Base-by-base conservation (phyloP, 2,888 invertebrate species). In the Megalurothrips usitatus region DNA sequence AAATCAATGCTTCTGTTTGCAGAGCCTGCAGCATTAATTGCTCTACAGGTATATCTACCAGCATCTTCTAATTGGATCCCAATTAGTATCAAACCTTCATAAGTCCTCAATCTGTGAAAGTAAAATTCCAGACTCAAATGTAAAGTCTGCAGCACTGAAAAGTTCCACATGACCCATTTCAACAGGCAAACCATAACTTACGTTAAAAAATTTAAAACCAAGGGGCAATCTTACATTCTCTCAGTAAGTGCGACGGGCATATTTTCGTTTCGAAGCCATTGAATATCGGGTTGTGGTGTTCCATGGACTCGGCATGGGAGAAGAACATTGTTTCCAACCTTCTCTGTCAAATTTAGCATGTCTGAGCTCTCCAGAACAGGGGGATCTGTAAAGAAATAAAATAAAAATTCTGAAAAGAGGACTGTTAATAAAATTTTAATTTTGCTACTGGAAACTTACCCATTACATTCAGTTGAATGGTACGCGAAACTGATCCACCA, bases 41-140 rank as follows among this genome's bases (percentile, higher is more conserved):
- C 92, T 9, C 89, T 85, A 84, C 92, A 92, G 3, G 87, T 86
- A 85, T 91, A 92, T 11, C 86, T 84, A 0, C 92, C 92, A 80
- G 89, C 89, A 82, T 90, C 88, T 8, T 87, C 86, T 0, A 85
- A 84, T 47, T 86, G 89, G 0, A 88, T 88, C 80, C 89, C 88
- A 0, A 82, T 85, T 82, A 91, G 86, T 58, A 86, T 85, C 4
- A 91, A 83, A n/a, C 84, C 83, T 68, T 81, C 34, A 78, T 81
- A 81, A 26, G 80, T 79, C 63, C 52, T 79, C 68, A 80, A 78
- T 78, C 79, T 82, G 79, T 28, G 49, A 81, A 68, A 63, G 28
- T 26, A 75, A 43, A 26, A 78, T 11, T 17, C 58, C 19, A 58
- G 17, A 19, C 19, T 58, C n/a, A 79, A 79, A 49, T 49, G 23